phyloP scores from a whole-genome alignment of 1,140 invertebrate genomes.

The Belonocnema kinseyi region DNA sequence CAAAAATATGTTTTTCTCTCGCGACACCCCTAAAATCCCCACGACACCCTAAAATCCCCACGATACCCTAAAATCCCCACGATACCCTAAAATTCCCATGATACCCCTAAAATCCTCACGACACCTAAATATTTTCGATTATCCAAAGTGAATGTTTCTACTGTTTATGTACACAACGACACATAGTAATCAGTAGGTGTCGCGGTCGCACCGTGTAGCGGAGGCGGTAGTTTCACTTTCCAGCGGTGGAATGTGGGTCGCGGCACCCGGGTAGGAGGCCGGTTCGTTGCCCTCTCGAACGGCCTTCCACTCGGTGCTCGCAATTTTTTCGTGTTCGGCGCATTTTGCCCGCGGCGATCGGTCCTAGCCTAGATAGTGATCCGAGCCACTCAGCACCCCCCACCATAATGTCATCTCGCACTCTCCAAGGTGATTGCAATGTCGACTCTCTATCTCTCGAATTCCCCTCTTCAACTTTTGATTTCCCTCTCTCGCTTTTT shows the following conservation, averaged over 20 bases:
- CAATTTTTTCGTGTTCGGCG: slow-evolving; percentile 59
- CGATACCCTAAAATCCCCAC: too few relatives aligned
- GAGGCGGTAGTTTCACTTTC: slow-evolving; percentile 75
- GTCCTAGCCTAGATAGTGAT: slow-evolving; percentile 60
- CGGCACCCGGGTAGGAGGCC: slow-evolving; percentile 73
- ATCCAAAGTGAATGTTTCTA: not conserved
- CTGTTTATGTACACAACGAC: slow-evolving; percentile 3
- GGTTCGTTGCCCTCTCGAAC: slow-evolving; percentile 74
- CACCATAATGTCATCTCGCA: slow-evolving; percentile 12
- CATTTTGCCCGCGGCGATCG: slow-evolving; percentile 43
- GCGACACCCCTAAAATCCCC: too few relatives aligned
- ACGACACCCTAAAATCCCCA: too few relatives aligned
- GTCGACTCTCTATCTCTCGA: slow-evolving; percentile 27
- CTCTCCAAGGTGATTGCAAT: not conserved
- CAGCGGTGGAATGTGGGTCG: slow-evolving; percentile 75
- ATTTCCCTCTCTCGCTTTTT: slow-evolving; percentile 33
- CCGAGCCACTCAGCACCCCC: slow-evolving; percentile 49
- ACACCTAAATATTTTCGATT: too few relatives aligned
- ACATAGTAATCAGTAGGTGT: not conserved
- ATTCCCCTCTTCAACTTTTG: slow-evolving; percentile 37
- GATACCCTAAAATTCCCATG: too few relatives aligned
- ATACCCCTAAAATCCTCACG: too few relatives aligned
- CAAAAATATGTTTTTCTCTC: not conserved
- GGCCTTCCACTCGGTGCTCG: slow-evolving; percentile 74
- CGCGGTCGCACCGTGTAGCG: slow-evolving; percentile 40